Base-by-base conservation (phyloP, 2,888 invertebrate species). In the Sarcophaga rosellei region DNA sequence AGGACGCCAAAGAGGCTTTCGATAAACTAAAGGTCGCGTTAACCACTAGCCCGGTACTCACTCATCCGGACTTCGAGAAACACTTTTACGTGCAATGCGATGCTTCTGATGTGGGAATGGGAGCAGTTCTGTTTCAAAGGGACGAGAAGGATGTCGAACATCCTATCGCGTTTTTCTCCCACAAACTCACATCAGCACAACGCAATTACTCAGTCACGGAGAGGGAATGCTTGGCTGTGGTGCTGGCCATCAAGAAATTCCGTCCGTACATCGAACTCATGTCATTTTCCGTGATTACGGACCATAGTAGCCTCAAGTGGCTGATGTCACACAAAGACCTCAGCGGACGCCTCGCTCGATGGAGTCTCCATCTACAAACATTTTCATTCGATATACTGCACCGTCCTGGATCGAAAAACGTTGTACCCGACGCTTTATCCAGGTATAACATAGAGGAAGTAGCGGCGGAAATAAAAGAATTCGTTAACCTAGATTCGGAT, bases 61-160 rank as follows among this genome's bases (percentile, higher is more conserved):
- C 35, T 6, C 35, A 35, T 35, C 25, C 25, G 4, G 25, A 25
- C 5, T 25, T 25, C 4, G 25, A 25, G 25, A 25, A 5, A 4
- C 25, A 25, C 25, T 5, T 25, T 25, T 25, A 4, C 25, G 25
- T 25, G 4, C 25, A 25, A 3, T 23, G 23, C 23, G 23, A 23
- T 23, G 23, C 23, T 23, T 23, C 23, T 3, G 23, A 23, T 23
- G 23, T 23, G 23, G 25, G 25, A 25, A 5, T 25, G 25, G 25
- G 25, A 25, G 25, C 25, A 25, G 25, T 25, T 5, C 4, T 78
- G 6, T 78, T 53, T 25, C 78, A 79, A 21, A 63, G 63, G 12
- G 25, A 79, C 21, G 47, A 79, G 11, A n/a, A 1, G 0, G 10
- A 23, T 0, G 65, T 57, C 1, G 65, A 80, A 25, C 53, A 70